A percentile compares a stretch with the other conserved stretches of the same genome.
Conservation (phyloP, 2,113 vertebrate species). For the Microcebus lehilahytsara region DNA sequence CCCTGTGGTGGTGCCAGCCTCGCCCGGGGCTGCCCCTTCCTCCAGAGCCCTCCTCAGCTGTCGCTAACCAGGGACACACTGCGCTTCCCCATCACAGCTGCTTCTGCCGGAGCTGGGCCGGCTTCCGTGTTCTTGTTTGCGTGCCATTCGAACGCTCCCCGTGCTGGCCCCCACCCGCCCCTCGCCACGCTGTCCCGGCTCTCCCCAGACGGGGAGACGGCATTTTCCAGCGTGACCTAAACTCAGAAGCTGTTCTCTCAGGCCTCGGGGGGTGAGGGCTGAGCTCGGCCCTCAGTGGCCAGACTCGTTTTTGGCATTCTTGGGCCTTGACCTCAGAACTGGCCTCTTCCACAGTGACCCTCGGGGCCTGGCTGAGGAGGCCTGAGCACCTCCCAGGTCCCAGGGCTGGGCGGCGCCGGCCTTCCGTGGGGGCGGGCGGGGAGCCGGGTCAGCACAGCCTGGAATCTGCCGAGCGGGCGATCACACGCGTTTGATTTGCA, state of each 20-base stretch:
- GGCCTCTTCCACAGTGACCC: background rate
- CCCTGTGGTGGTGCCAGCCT: background rate
- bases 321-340: background rate
- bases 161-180: background rate
- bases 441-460: conserved; percentile 52
- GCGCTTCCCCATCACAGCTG: background rate
- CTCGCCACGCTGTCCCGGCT: conserved; percentile 32
- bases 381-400: background rate
- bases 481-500: conserved; percentile 73
- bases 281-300: background rate
- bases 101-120: conserved; percentile 50
- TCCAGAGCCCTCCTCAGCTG: background rate
- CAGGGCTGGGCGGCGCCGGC: background rate
- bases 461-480: conserved; percentile 81
- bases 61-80: background rate
- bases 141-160: background rate
- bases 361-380: background rate
- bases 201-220: conserved; percentile 77
- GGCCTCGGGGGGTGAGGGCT: background rate
- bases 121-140: conserved; percentile 40
- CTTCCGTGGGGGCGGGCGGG: background rate
- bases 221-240: conserved; percentile 54
- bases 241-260: background rate
- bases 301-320: background rate
- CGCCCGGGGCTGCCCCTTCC: background rate